Conservation (phyloP, 2,888 invertebrate genomes). For the Lepidochrysops patricia region DNA sequence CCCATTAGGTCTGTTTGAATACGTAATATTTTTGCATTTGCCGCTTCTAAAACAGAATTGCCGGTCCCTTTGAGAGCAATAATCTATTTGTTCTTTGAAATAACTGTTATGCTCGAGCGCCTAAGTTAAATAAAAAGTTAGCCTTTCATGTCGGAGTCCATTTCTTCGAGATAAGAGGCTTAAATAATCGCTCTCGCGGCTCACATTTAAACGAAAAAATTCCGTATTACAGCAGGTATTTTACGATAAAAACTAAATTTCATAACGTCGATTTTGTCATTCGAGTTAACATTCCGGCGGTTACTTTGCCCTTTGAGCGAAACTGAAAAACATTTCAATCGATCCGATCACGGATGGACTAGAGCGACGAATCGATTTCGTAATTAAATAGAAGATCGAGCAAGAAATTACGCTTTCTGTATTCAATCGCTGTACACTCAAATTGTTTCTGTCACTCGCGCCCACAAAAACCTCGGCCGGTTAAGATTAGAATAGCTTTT, state of each 20-base stretch:
- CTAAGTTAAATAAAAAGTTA: constrained; percentile 57
- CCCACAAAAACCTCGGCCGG: constrained; percentile 27
- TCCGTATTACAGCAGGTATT: background rate
- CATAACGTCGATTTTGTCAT: constrained; percentile 16
- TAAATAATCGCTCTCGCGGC: constrained; percentile 10
- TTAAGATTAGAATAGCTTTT: constrained; percentile 23
- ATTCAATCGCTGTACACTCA: constrained; percentile 29
- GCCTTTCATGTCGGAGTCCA: constrained; percentile 43
- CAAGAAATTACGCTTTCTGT: constrained; percentile 39
- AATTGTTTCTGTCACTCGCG: constrained; percentile 33
- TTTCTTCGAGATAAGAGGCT: constrained; percentile 22
- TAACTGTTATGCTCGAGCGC: constrained; percentile 68
- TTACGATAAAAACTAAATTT: background rate
- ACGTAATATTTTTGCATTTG: constrained; percentile 75
- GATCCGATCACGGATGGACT: constrained; percentile 33
- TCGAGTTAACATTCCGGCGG: constrained; percentile 22
- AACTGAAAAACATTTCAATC: constrained; percentile 30
- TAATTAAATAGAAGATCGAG: constrained; percentile 40
- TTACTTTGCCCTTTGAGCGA: constrained; percentile 25
- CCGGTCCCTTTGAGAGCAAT: constrained; percentile 72
- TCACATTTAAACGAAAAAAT: constrained; percentile 13
- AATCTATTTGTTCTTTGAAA: constrained; percentile 74
- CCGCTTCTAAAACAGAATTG: constrained; percentile 70
- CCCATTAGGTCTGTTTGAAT: constrained; percentile 75
- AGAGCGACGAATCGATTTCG: constrained; percentile 43